Conservation (phyloP, 2,797 vertebrate species). For the Lacerta agilis region DNA sequence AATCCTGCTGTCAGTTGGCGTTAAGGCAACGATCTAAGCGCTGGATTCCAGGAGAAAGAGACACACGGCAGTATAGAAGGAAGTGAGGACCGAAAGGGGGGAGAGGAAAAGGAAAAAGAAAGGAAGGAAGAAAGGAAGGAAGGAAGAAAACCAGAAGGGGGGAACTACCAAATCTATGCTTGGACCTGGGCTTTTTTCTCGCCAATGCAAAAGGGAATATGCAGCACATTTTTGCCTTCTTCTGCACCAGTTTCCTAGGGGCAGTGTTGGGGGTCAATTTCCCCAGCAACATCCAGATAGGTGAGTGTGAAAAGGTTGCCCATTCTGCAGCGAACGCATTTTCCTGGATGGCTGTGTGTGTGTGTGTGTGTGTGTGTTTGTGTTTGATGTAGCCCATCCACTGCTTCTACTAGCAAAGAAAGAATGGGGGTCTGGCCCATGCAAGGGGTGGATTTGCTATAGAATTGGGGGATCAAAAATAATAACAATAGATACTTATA, state of each 20-base stretch:
- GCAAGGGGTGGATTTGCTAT: slow-evolving; percentile 29
- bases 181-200: slow-evolving; percentile 91
- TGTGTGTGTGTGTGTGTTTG: neutral
- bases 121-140: slow-evolving; percentile 57
- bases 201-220: slow-evolving; percentile 99
- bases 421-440: neutral
- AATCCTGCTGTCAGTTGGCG: slow-evolving; percentile 82
- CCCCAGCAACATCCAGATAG: slow-evolving; percentile 99
- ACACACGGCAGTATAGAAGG: slow-evolving; percentile 65
- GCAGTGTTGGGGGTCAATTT: slow-evolving; percentile 98
- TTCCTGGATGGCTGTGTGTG: neutral
- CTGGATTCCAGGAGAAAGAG: slow-evolving; percentile 73
- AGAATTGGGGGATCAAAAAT: neutral
- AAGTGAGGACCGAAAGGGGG: slow-evolving; percentile 69
- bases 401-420: slow-evolving; percentile 15
- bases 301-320: slow-evolving; percentile 80
- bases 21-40: slow-evolving; percentile 83
- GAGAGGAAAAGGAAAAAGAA: slow-evolving; percentile 67
- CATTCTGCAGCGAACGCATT: slow-evolving; percentile 6
- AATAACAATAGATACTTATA: neutral
- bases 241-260: slow-evolving; percentile 98
- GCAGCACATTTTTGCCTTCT: slow-evolving; percentile 97
- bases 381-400: neutral
- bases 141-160: slow-evolving; percentile 58
- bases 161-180: slow-evolving; percentile 85